A percentile compares a stretch with the other conserved stretches of the same genome.
Conservation (phyloP, 2,888 invertebrate genomes). For the Chaetogeoica ovagalla region DNA sequence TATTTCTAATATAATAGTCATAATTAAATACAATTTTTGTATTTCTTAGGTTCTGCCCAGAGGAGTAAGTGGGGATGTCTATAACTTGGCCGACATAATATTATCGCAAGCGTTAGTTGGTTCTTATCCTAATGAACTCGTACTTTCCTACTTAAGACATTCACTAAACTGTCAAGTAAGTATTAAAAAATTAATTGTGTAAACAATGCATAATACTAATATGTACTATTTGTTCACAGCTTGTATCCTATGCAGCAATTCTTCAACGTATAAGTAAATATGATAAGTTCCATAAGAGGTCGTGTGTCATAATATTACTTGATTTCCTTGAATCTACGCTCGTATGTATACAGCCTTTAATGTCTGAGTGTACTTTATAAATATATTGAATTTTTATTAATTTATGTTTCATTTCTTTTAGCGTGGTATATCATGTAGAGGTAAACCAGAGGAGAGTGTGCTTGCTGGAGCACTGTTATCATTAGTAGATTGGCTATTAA, state of each 20-base stretch:
- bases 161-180: slow-evolving; percentile 80
- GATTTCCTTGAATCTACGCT: slow-evolving; percentile 78
- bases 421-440: slow-evolving; percentile 69
- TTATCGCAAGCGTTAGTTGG: slow-evolving; percentile 92
- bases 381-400: background rate
- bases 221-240: slow-evolving; percentile 59
- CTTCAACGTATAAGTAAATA: slow-evolving; percentile 85
- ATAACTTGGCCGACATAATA: slow-evolving; percentile 88
- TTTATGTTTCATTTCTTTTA: slow-evolving; percentile 55
- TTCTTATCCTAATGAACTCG: slow-evolving; percentile 86
- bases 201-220: background rate
- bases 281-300: slow-evolving; percentile 82
- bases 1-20: background rate
- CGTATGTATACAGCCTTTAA: slow-evolving; percentile 56
- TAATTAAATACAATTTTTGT: background rate
- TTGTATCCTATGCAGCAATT: slow-evolving; percentile 89
- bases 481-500: slow-evolving; percentile 78
- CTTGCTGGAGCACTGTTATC: slow-evolving; percentile 82
- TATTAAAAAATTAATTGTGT: slow-evolving; percentile 18
- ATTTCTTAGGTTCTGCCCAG: slow-evolving; percentile 69
- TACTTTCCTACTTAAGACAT: slow-evolving; percentile 89
- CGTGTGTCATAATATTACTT: slow-evolving; percentile 82
- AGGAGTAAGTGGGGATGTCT: slow-evolving; percentile 92
- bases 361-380: background rate
- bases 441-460: slow-evolving; percentile 85